These are phyloP conservation scores for Amphiprion clarkii DNA, from an alignment of 2,797 vertebrate species.

Conservation along the genomic window DNA sequence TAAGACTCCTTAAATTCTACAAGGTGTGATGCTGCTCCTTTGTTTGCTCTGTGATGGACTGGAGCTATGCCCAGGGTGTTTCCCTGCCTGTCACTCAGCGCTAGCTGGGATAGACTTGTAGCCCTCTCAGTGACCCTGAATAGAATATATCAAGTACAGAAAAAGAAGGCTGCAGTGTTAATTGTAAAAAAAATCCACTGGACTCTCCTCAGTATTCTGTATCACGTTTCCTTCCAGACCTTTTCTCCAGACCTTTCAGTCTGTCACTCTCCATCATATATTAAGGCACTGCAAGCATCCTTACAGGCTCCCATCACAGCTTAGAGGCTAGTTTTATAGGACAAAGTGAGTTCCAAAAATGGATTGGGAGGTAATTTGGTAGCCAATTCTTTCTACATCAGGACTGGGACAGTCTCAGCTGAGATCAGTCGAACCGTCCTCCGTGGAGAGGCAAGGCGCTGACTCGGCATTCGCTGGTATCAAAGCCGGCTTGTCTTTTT, in stretches of 20 bases:
- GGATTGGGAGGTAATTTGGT: constrained; percentile 76
- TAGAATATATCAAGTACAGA: constrained; percentile 33
- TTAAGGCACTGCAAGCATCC: constrained; percentile 53
- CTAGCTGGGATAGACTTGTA: constrained; percentile 49
- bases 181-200: constrained; percentile 18
- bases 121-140: constrained; percentile 47
- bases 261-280: constrained; percentile 39
- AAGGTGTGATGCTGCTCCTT: constrained; percentile 52
- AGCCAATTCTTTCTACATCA: constrained; percentile 71
- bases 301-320: constrained; percentile 54
- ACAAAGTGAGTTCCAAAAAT: constrained; percentile 69
- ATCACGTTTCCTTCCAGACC: constrained; percentile 22
- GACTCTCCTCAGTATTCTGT: neutral
- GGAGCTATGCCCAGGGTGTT: constrained; percentile 39
- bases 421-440: constrained; percentile 77
- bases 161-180: constrained; percentile 26
- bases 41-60: constrained; percentile 44
- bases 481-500: constrained; percentile 76
- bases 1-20: constrained; percentile 44
- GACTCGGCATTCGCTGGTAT: constrained; percentile 75
- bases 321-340: constrained; percentile 63
- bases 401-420: constrained; percentile 66
- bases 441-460: constrained; percentile 71
- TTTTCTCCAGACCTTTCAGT: constrained; percentile 22
- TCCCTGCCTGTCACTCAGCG: constrained; percentile 41